Conservation (phyloP, 2,113 vertebrate genomes). For the Pluvialis apricaria region DNA sequence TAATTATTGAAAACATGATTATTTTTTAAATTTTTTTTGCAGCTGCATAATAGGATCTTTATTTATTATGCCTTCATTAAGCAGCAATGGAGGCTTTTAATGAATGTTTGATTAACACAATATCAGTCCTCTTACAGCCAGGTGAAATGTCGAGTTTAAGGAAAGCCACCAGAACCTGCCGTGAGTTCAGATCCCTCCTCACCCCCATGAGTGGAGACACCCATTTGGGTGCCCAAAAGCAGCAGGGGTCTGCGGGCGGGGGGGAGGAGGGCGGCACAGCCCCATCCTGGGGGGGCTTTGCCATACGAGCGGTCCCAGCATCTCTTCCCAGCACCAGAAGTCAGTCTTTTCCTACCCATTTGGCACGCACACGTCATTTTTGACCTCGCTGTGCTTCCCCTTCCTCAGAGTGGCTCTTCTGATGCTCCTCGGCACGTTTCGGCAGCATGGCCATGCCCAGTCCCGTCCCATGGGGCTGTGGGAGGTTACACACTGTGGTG, state of each 20-base stretch:
- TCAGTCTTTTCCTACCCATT: neutral
- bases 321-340: neutral
- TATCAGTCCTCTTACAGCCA: neutral
- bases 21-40: neutral
- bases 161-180: neutral
- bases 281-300: neutral
- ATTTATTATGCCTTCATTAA: constrained; percentile 29
- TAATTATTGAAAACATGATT: constrained; percentile 45
- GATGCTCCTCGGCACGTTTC: fast-evolving
- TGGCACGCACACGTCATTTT: neutral
- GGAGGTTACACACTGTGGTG: neutral
- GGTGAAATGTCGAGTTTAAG: neutral
- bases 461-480: fast-evolving
- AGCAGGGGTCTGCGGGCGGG: fast-evolving
- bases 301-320: neutral
- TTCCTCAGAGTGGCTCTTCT: neutral
- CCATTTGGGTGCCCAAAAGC: neutral
- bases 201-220: neutral
- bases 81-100: constrained; percentile 10
- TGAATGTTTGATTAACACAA: constrained; percentile 45
- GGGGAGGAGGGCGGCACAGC: neutral
- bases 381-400: neutral
- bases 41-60: constrained; percentile 42
- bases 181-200: neutral
- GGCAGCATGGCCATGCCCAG: neutral